phyloP scores from a whole-genome alignment of 2,113 vertebrate genomes.

The Tetrao urogallus region DNA sequence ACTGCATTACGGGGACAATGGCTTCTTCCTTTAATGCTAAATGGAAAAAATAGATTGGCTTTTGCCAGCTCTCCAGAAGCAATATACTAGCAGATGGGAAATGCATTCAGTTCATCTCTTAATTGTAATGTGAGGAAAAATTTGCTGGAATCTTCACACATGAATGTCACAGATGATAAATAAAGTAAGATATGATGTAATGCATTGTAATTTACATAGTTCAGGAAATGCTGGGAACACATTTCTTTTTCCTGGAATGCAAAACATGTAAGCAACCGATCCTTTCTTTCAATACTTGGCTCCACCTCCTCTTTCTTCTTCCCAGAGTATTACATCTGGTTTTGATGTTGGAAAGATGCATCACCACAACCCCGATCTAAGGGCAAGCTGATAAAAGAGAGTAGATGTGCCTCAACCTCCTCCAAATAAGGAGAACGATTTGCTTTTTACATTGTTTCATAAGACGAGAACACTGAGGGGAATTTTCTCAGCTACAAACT shows the following conservation, averaged over 20 bases:
- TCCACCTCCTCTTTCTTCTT: conserved; percentile 21
- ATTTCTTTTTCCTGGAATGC: conserved; percentile 69
- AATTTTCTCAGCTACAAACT: neutral
- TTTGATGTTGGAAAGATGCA: neutral
- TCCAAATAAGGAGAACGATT: neutral
- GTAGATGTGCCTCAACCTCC: neutral
- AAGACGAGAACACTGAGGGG: neutral
- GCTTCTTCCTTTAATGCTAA: conserved; percentile 57
- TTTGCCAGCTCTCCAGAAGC: neutral
- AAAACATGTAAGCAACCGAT: conserved; percentile 48
- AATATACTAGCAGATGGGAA: conserved; percentile 38
- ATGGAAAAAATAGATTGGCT: neutral
- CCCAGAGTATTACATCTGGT: neutral
- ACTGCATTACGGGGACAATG: conserved; percentile 14
- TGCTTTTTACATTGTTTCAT: neutral
- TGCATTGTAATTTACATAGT: neutral
- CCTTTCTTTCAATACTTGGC: conserved; percentile 5
- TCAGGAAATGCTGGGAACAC: conserved; percentile 58
- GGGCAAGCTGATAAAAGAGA: neutral
- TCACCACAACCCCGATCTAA: neutral
- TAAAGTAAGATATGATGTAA: conserved; percentile 52
- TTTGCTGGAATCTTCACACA: conserved; percentile 35
- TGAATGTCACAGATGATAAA: conserved; percentile 13
- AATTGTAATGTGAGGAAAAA: conserved; percentile 15
- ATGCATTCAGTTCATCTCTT: conserved; percentile 25